Evolutionary conservation across 1,140 invertebrate genomes (phyloP), one percentile per base, ranked within the genome.

Genomic region (Ridgeia piscesae): DNA sequence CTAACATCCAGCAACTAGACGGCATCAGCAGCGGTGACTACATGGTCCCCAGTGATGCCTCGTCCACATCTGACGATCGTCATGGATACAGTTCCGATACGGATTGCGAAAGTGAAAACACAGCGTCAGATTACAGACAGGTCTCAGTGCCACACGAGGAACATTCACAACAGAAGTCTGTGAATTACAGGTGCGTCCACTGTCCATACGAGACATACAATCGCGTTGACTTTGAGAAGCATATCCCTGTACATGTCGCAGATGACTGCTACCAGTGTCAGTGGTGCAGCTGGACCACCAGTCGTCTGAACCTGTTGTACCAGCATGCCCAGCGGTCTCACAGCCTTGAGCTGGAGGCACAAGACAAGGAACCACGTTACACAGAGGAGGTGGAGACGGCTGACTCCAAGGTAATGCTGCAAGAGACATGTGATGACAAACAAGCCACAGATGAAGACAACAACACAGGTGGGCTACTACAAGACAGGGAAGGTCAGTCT

Each of bases 261-360:
- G 94, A 94, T 91, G 93, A 93, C 11, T 94, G 94, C 33, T 95
- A 94, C 91, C 94, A 94, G 33, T 95, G 95, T 93, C 95, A 95
- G 91, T 95, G 93, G 92, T 95, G 95, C 93, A 94, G 95, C 93
- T 95, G 95, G 95, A 95, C 95, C 92, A 94, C 94, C 88, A 94
- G 95, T 90, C 92, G 94, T 90, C 93, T 95, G 8, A 94, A 94
- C 48, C 92, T 95, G 17, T 89, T 95, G 88, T 94, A 94, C 89
- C 94, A 95, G 48, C 95, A 95, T 58, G 91, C 91, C 42, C 1
- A 91, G 33, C 33, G 14, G 17, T 21, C 42, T 14, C 91, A 91
- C 42, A 35, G 34, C 33, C 34, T 34, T 27, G 89, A 90, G 21
- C 89, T 90, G 31, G 89, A 34, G 2, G 34, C 14, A 34, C 89